Conservation (phyloP, 2,888 invertebrate species). For the Eupithecia exiguata region DNA sequence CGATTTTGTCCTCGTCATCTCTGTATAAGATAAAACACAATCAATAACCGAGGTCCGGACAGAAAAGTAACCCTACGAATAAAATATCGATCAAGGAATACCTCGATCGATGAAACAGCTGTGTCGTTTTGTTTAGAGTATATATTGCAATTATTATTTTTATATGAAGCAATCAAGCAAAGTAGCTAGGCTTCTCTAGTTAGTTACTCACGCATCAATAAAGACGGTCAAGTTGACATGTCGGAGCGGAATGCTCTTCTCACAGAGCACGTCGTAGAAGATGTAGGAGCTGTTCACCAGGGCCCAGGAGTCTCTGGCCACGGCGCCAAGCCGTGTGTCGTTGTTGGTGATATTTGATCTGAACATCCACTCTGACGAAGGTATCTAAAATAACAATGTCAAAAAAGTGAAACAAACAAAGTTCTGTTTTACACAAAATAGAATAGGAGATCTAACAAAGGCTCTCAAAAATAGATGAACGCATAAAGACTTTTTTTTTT, state of each 20-base stretch:
- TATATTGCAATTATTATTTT: too few species aligned
- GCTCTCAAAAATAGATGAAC: too few species aligned
- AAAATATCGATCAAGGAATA: neutral
- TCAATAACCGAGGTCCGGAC: neutral
- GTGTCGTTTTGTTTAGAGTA: too few species aligned
- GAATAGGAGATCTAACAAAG: too few species aligned
- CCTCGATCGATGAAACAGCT: too few species aligned
- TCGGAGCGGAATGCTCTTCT: slow-evolving; percentile 59
- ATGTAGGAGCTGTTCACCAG: slow-evolving; percentile 64
- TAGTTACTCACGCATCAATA: slow-evolving; percentile 59
- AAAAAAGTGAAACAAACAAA: too few species aligned
- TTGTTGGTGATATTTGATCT: slow-evolving; percentile 37
- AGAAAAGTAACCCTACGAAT: neutral
- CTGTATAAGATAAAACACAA: slow-evolving; percentile 11
- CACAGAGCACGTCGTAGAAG: slow-evolving; percentile 75
- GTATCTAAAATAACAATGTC: slow-evolving; percentile 53
- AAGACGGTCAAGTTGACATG: slow-evolving; percentile 57
- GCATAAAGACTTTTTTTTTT: too few species aligned
- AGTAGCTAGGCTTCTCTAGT: slow-evolving; percentile 19
- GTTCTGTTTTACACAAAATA: too few species aligned
- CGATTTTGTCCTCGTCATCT: slow-evolving; percentile 54
- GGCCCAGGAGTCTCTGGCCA: slow-evolving; percentile 62
- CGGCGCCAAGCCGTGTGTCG: slow-evolving; percentile 57
- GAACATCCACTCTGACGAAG: slow-evolving; percentile 63
- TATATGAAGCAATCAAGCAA: too few species aligned